Base-by-base conservation (phyloP, 2,797 vertebrate genomes). In the Acanthis flammea region DNA sequence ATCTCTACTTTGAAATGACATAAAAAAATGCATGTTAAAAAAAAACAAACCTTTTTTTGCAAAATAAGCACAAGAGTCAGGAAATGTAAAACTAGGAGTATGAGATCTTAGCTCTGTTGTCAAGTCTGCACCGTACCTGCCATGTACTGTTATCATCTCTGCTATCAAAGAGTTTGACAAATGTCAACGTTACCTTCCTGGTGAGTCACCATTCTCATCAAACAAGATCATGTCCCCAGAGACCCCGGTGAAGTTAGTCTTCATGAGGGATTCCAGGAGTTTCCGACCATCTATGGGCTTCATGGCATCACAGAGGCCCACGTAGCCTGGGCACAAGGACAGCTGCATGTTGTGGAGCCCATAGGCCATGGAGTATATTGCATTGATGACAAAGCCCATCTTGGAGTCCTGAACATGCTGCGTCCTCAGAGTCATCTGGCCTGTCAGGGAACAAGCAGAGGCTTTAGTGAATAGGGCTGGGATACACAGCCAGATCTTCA, bases 311-410 rank as follows among this genome's bases (percentile, higher is more conserved):
- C 99, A 99, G 33, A 99, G 98, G 23, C 99, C 99, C 22, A 98
- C 97, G 0, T 98, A 98, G 27, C 98, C 99, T 2, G 99, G 99
- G 86, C 99, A 99, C 51, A 99, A 96, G 0, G 98, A 90, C 77
- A 92, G 95, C 95, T 99, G 99, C 99, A 99, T 99, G 96, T 99
- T 99, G 96, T 99, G 99, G 66, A 99, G 98, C 22, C 99, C 99
- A 1, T 99, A 98, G 2, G 99, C 99, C 99, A 99, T 99, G 0
- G 99, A 99, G 95, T 99, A 99, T 94, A 99, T 99, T 6, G 99
- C 99, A 12, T 99, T 99, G 90, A 99, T 99, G 83, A 99, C 99
- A 77, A 99, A 99, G 11, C 99, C 99, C 99, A 99, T 99, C 97
- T 99, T 99, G 70, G 99, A 99, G 98, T 99, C 99, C 97, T 99